phyloP scores from a whole-genome alignment of 1,140 invertebrate genomes.

The Drosophila suzukii region DNA sequence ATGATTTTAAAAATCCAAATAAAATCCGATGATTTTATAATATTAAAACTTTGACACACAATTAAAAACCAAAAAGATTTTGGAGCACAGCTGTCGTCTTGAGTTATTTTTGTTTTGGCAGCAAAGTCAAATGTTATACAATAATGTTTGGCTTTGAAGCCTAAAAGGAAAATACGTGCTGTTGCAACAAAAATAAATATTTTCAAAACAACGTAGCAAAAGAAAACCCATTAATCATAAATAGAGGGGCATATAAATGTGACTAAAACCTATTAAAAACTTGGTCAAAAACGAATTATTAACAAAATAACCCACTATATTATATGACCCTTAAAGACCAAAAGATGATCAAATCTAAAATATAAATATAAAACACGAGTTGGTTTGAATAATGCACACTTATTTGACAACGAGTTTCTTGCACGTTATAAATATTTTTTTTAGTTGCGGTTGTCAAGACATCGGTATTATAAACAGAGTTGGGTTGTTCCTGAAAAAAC shows the following conservation, averaged over 20 bases:
- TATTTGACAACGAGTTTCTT: slow-evolving; percentile 78
- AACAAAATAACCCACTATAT: slow-evolving; percentile 17
- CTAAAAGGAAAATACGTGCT: slow-evolving; percentile 35
- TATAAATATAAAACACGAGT: slow-evolving; percentile 62
- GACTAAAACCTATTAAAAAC: slow-evolving; percentile 37
- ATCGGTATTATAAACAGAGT: slow-evolving; percentile 7
- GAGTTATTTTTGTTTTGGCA: slow-evolving; percentile 52
- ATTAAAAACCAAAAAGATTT: slow-evolving; percentile 34
- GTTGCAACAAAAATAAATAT: slow-evolving; percentile 40
- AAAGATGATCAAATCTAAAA: slow-evolving; percentile 29
- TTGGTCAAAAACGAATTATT: slow-evolving; percentile 28
- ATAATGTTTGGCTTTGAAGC: slow-evolving; percentile 47
- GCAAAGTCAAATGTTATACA: slow-evolving; percentile 42
- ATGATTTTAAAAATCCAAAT: slow-evolving; percentile 76
- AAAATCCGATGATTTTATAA: slow-evolving; percentile 84
- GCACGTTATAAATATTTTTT: slow-evolving; percentile 63
- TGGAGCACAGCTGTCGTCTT: slow-evolving; percentile 33
- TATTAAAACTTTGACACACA: slow-evolving; percentile 84
- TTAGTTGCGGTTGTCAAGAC: slow-evolving; percentile 46
- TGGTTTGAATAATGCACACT: slow-evolving; percentile 78
- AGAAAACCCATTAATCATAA: slow-evolving; percentile 47
- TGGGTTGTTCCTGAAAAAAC: slow-evolving; percentile 29
- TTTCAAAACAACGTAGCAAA: slow-evolving; percentile 44
- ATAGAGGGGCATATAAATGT: slow-evolving; percentile 56
- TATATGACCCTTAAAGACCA: slow-evolving; percentile 31